These are phyloP conservation scores for Eulemur macaco DNA, from an alignment of 2,113 vertebrate genomes.

Conservation along the genomic window DNA sequence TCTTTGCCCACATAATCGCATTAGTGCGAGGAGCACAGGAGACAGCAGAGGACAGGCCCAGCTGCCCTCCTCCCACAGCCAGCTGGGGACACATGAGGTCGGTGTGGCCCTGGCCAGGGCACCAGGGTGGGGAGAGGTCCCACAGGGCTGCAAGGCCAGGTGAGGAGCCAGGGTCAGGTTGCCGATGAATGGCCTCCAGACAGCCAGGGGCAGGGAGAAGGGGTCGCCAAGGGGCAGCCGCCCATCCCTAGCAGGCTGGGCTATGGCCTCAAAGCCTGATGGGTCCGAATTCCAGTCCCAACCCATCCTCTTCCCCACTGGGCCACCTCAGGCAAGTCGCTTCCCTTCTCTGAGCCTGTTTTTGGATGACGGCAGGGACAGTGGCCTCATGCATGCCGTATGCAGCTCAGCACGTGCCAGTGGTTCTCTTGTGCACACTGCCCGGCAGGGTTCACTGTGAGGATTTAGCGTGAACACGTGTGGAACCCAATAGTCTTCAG, in stretches of 20 bases:
- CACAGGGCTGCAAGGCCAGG: neutral
- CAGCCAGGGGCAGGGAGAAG: neutral
- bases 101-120: neutral
- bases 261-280: neutral
- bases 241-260: neutral
- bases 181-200: neutral
- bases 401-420: too few species aligned
- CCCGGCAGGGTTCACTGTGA: neutral
- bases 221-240: fast-evolving
- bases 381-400: neutral
- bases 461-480: fast-evolving
- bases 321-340: fast-evolving
- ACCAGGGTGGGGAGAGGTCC: neutral
- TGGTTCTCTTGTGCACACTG: neutral
- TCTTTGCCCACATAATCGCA: neutral
- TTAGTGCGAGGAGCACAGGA: neutral
- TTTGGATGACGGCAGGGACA: neutral
- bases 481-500: too few species aligned
- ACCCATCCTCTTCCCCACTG: neutral
- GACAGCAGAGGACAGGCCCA: neutral
- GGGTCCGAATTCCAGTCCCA: neutral
- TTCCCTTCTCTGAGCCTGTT: neutral
- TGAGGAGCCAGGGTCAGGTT: neutral
- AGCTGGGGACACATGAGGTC: fast-evolving
- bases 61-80: neutral